These are phyloP conservation scores for Lagodon rhomboides DNA, from an alignment of 2,797 vertebrate genomes.

Conservation along the genomic window DNA sequence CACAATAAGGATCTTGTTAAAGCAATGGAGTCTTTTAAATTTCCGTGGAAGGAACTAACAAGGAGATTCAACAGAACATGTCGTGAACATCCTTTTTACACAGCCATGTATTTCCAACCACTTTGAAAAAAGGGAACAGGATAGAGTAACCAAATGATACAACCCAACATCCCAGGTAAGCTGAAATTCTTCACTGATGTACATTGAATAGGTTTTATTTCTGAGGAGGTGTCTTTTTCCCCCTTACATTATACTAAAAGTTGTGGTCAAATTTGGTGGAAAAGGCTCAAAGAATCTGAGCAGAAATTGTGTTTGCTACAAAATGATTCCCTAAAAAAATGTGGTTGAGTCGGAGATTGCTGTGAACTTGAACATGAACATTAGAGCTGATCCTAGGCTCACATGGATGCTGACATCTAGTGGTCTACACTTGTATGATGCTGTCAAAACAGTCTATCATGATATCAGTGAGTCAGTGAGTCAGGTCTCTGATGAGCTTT, in stretches of 20 bases:
- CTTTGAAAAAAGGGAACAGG: neutral
- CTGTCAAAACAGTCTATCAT: no score
- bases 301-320: no score
- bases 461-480: no score
- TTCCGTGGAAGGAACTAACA: neutral
- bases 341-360: no score
- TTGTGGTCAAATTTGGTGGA: neutral
- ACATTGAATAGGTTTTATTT: neutral
- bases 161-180: conserved; percentile 4
- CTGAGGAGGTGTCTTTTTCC: neutral
- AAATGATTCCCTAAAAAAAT: no score
- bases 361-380: no score
- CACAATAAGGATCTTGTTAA: no score
- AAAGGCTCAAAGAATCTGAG: neutral
- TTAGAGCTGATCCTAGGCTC: no score
- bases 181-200: neutral
- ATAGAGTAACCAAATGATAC: neutral
- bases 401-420: neutral
- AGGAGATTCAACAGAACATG: neutral
- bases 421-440: no score
- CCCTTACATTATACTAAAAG: neutral
- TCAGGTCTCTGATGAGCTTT: no score
- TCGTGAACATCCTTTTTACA: neutral
- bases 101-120: neutral
- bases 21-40: neutral